Conservation (phyloP, 2,113 vertebrate genomes). For the Stegastes partitus region DNA sequence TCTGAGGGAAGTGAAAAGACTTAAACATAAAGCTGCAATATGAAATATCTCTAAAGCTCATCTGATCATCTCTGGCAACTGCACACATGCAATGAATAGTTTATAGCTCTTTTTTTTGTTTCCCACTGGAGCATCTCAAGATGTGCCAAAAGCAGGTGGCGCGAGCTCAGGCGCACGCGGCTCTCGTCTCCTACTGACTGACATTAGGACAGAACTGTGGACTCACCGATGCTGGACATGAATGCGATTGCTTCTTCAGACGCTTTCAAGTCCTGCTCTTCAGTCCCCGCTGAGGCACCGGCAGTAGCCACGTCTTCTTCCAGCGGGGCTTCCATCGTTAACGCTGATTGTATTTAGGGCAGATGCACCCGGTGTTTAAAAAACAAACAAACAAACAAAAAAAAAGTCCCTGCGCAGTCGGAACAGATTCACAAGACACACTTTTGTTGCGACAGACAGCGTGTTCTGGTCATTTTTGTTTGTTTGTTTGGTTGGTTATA, state of each 20-base stretch:
- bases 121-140: background rate
- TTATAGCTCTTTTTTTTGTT: background rate
- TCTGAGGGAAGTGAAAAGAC: slow-evolving; percentile 51
- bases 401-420: background rate
- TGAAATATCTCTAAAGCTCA: too few relatives aligned
- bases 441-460: too few relatives aligned
- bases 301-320: background rate
- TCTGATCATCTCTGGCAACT: background rate
- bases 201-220: background rate
- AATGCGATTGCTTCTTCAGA: slow-evolving; percentile 79
- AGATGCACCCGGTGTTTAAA: background rate
- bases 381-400: too few relatives aligned
- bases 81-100: background rate
- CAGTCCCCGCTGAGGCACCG: background rate
- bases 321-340: slow-evolving; percentile 56
- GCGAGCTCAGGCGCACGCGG: background rate
- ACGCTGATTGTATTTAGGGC: background rate
- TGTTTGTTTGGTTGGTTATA: too few relatives aligned
- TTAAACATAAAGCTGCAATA: too few relatives aligned
- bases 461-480: background rate
- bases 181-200: background rate
- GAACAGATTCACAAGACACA: background rate
- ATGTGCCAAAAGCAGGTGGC: slow-evolving; percentile 52
- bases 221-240: slow-evolving; percentile 81
- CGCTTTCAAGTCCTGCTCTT: slow-evolving; percentile 50